Conservation (phyloP, 2,797 vertebrate genomes). For the Otus scops region DNA sequence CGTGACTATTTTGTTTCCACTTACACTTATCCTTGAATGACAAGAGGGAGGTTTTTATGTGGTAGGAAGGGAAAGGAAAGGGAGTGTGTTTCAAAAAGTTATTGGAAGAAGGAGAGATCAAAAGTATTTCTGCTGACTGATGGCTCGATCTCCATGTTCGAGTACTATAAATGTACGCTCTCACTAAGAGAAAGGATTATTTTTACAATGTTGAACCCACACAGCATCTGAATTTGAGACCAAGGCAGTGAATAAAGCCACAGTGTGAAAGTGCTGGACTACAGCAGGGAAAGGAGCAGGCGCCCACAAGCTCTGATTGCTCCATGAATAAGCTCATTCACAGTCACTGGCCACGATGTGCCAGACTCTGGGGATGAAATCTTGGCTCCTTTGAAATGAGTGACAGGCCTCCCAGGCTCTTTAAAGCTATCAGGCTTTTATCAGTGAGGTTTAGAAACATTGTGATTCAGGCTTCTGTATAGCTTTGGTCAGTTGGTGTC, state of each 20-base stretch:
- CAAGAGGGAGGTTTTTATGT: not conserved
- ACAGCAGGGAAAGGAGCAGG: not conserved
- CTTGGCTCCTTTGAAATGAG: not conserved
- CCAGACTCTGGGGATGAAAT: conserved; percentile 22
- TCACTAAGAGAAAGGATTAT: not conserved
- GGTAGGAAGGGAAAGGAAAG: not conserved
- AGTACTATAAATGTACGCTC: not conserved
- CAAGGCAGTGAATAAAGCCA: not conserved
- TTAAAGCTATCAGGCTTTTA: not conserved
- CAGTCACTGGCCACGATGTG: fast-evolving
- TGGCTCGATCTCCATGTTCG: not conserved
- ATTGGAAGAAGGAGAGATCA: not conserved
- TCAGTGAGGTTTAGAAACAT: not conserved
- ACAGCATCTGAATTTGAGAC: conserved; percentile 1
- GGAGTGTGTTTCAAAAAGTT: not conserved
- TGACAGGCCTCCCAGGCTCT: not conserved
- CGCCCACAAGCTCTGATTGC: not conserved
- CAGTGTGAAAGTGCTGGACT: not conserved
- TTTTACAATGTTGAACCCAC: not conserved
- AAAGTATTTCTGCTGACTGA: not conserved
- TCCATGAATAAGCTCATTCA: not conserved
- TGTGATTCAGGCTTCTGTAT: not conserved
- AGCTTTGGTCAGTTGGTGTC: not conserved
- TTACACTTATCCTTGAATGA: not conserved
- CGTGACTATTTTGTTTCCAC: not conserved